Conservation (phyloP, 2,888 invertebrate genomes). For the Latrodectus elegans region DNA sequence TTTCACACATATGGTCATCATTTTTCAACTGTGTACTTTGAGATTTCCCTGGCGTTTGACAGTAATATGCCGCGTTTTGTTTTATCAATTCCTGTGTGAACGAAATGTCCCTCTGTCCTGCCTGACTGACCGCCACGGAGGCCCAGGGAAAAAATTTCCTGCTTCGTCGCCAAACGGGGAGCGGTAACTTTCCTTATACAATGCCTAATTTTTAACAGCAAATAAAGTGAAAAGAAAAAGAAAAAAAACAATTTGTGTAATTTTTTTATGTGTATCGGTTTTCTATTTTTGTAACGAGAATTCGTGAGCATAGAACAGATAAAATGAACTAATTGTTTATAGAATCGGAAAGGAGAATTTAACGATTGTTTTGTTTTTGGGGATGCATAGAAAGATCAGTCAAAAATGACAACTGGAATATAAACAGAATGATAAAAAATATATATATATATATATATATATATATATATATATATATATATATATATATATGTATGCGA, state of each 20-base stretch:
- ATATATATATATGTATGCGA: too few relatives aligned
- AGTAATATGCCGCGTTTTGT: slow-evolving; percentile 24
- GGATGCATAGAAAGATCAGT: too few relatives aligned
- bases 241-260: not conserved
- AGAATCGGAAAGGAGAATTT: too few relatives aligned
- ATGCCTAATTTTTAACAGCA: not conserved
- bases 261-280: too few relatives aligned
- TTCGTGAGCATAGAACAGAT: too few relatives aligned
- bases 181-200: slow-evolving; percentile 28
- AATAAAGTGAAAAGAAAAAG: not conserved
- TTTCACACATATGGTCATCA: slow-evolving; percentile 16
- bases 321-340: too few relatives aligned
- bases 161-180: slow-evolving; percentile 20
- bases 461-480: too few relatives aligned
- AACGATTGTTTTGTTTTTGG: too few relatives aligned
- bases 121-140: slow-evolving; percentile 27
- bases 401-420: too few relatives aligned
- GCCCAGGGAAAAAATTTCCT: slow-evolving; percentile 1
- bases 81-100: slow-evolving; percentile 50
- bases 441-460: too few relatives aligned
- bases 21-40: slow-evolving; percentile 4
- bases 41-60: not conserved
- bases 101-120: slow-evolving; percentile 46
- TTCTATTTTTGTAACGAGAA: too few relatives aligned
- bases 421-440: too few relatives aligned